These are phyloP conservation scores for Symphodus melops DNA, from an alignment of 2,113 vertebrate genomes.

Conservation along the genomic window DNA sequence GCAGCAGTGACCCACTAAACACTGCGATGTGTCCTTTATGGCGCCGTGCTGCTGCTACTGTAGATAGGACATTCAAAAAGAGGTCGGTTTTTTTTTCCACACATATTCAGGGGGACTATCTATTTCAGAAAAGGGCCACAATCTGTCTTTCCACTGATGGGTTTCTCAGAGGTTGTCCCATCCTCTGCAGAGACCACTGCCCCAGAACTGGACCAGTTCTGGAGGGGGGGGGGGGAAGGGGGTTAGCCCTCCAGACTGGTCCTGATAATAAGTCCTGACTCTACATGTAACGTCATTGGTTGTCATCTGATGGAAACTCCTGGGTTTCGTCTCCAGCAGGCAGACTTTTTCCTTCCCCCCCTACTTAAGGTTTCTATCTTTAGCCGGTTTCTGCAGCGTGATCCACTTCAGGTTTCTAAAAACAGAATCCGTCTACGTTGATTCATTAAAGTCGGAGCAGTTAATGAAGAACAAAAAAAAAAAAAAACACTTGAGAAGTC, in stretches of 20 bases:
- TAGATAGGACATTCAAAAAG: slow-evolving; percentile 42
- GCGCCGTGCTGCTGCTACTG: background rate
- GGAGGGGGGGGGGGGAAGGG: slow-evolving; percentile 30
- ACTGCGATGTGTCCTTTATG: slow-evolving; percentile 20
- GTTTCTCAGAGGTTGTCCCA: slow-evolving; percentile 42
- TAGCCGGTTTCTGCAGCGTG: slow-evolving; percentile 2
- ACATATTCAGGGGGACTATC: slow-evolving; percentile 42
- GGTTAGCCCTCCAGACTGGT: slow-evolving; percentile 45
- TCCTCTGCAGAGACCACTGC: slow-evolving; percentile 31
- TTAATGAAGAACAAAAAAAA: slow-evolving; percentile 3
- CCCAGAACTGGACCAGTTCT: slow-evolving; percentile 53
- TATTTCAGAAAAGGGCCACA: slow-evolving; percentile 55
- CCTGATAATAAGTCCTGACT: background rate
- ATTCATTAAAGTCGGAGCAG: slow-evolving; percentile 44
- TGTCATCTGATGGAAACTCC: slow-evolving; percentile 21
- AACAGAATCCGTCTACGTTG: slow-evolving; percentile 21
- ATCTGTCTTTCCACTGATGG: slow-evolving; percentile 56
- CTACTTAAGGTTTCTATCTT: slow-evolving; percentile 13
- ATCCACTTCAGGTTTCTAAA: slow-evolving; percentile 23
- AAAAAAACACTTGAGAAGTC: slow-evolving; percentile 3
- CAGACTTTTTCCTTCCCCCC: background rate
- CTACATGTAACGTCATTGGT: slow-evolving; percentile 42
- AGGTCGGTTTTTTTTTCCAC: slow-evolving; percentile 55
- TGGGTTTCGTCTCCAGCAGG: slow-evolving; percentile 9
- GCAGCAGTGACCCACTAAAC: slow-evolving; percentile 52